Base-by-base conservation (phyloP, 2,888 invertebrate species). In the Bellardia bayeri region DNA sequence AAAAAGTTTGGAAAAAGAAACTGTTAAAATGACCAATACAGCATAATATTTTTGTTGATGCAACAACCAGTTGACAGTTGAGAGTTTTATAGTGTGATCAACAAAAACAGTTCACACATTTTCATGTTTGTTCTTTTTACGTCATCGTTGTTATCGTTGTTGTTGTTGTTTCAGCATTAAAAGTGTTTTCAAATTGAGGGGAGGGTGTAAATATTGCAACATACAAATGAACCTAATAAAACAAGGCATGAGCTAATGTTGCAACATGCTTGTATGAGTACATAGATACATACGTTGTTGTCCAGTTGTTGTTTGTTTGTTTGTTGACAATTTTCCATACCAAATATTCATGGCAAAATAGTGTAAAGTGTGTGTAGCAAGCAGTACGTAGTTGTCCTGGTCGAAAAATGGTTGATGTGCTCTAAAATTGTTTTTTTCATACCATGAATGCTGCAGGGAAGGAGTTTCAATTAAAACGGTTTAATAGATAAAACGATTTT, bases 351-450 rank as follows among this genome's bases (percentile, higher is more conserved):
- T 72, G 61, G 80, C 16, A 23, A 72, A 58, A 66, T 45, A 66
- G 33, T 75, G 40, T 54, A 56, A 63, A 82, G 30, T 51, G 68
- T 58, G 30, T 45, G 64, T 76, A n/a, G 66, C 33, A 23, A 61
- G 42, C 86, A 91, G 90, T 42, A 56, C 51, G 14, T 51, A 49
- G 91, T 90, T 91, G 89, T 87, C 89, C 89, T 91, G 91, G 91
- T 91, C 91, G 74, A 58, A 91, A 92, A 92, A 90, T 92, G 91
- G 91, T 92, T 92, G 91, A 92, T 91, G 91, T 90, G 90, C 90
- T 91, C 91, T 91, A 91, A 91, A 92, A 91, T 16, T 8, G 16
- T n/a, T 40, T n/a, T 90, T 91, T 91, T 91, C 90, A 90, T 58
- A 58, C 42, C 42, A 64, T 61, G 37, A 4, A 56, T 58, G 54